Evolutionary conservation across 2,113 vertebrate genomes (phyloP).

Genomic region (Pipa parva): DNA sequence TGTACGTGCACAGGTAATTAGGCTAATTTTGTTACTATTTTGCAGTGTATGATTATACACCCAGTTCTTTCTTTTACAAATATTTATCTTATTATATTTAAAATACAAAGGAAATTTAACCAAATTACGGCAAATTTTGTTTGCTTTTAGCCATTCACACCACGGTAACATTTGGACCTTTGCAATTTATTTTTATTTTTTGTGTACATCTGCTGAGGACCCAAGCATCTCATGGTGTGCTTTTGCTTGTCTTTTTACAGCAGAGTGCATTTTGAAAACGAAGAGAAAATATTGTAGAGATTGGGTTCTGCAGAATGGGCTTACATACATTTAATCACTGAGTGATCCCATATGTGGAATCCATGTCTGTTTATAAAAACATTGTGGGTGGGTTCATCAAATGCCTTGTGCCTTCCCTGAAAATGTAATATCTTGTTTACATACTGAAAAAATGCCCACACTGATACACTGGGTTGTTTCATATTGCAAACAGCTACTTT

Average conservation of each 20-base stretch:
- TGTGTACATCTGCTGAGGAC: constrained; percentile 34
- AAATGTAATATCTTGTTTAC: constrained; percentile 51
- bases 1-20: no score
- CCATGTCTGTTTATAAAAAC: constrained; percentile 55
- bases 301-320: constrained; percentile 37
- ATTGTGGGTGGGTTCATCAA: constrained; percentile 54
- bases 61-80: no score
- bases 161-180: constrained; percentile 30
- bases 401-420: constrained; percentile 34
- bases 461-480: constrained; percentile 8
- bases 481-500: neutral
- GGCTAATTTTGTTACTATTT: no score
- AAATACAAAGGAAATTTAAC: neutral
- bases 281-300: constrained; percentile 40
- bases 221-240: constrained; percentile 23
- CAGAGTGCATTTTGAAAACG: neutral
- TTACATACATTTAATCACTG: constrained; percentile 53
- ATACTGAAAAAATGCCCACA: constrained; percentile 24
- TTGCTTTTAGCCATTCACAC: neutral
- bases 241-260: constrained; percentile 32
- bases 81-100: no score
- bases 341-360: constrained; percentile 57
- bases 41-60: no score
- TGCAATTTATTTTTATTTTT: constrained; percentile 16
- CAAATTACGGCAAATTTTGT: neutral